Conservation (phyloP, 2,888 invertebrate species). For the Dasypolia templi region DNA sequence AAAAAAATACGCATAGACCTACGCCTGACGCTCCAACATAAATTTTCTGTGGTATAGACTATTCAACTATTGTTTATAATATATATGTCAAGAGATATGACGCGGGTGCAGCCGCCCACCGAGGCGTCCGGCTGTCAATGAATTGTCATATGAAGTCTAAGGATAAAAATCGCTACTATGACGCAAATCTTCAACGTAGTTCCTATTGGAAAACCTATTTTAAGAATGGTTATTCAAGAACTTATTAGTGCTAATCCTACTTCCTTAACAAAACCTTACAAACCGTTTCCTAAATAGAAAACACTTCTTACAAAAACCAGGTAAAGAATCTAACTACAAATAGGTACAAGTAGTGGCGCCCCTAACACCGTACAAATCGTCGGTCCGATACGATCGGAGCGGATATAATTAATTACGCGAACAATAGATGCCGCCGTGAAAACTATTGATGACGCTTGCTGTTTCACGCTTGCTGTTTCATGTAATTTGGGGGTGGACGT, state of each 20-base stretch:
- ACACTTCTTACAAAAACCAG: neutral
- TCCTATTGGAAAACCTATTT: no score
- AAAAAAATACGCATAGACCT: no score
- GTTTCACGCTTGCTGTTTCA: constrained; percentile 46
- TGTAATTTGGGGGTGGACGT: constrained; percentile 18
- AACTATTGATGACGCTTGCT: constrained; percentile 58
- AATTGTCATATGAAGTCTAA: no score
- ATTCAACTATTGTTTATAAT: no score
- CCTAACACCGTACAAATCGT: constrained; percentile 64
- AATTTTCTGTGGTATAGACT: no score
- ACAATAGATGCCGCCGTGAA: constrained; percentile 64
- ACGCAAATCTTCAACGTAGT: no score
- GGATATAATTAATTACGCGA: constrained; percentile 69
- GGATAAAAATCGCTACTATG: no score
- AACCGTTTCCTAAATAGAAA: constrained; percentile 5
- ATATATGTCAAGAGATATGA: no score
- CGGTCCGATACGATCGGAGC: constrained; percentile 64
- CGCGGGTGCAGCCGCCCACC: no score
- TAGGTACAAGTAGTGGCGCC: constrained; percentile 38
- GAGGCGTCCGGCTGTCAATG: no score
- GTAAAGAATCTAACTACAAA: constrained; percentile 29
- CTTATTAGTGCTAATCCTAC: constrained; percentile 1
- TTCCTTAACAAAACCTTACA: constrained; percentile 8
- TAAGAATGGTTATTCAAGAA: no score
- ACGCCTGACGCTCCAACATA: no score